phyloP scores from a whole-genome alignment of 1,140 invertebrate genomes.

The Parasteatoda tepidariorum region DNA sequence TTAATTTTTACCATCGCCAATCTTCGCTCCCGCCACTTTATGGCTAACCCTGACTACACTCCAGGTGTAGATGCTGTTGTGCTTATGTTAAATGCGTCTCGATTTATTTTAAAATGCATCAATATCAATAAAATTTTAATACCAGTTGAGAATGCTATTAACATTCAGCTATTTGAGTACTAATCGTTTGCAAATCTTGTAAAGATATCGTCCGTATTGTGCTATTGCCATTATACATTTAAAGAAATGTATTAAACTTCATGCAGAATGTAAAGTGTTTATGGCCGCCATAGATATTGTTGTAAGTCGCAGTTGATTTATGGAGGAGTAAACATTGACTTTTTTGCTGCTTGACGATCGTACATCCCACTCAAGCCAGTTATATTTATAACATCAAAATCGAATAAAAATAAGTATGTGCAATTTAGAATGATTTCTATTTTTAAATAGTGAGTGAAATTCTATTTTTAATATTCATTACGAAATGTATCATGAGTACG shows the following conservation, averaged over 20 bases:
- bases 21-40: slow-evolving; percentile 53
- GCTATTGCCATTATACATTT: slow-evolving; percentile 4
- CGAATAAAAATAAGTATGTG: slow-evolving; percentile 55
- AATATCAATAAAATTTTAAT: slow-evolving; percentile 33
- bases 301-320: slow-evolving; percentile 60
- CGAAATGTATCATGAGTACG: slow-evolving; percentile 35
- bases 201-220: neutral
- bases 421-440: slow-evolving; percentile 41
- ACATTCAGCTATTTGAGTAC: slow-evolving; percentile 7
- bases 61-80: slow-evolving; percentile 57
- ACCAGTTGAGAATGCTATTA: neutral
- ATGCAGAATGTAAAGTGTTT: slow-evolving; percentile 59
- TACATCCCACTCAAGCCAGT: slow-evolving; percentile 36
- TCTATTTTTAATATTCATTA: slow-evolving; percentile 36
- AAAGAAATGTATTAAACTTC: slow-evolving; percentile 41
- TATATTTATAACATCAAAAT: slow-evolving; percentile 54
- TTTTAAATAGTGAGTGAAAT: slow-evolving; percentile 19
- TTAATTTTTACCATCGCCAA: slow-evolving; percentile 49
- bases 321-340: slow-evolving; percentile 57
- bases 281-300: slow-evolving; percentile 60
- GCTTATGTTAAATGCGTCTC: slow-evolving; percentile 58
- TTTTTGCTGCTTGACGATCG: slow-evolving; percentile 40
- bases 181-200: neutral
- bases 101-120: slow-evolving; percentile 57
- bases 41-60: slow-evolving; percentile 45